Percentiles rank a stretch among this genome's conserved stretches.
Evolutionary conservation across 2,113 vertebrate genomes (phyloP).

Genomic region (Osmerus mordax): DNA sequence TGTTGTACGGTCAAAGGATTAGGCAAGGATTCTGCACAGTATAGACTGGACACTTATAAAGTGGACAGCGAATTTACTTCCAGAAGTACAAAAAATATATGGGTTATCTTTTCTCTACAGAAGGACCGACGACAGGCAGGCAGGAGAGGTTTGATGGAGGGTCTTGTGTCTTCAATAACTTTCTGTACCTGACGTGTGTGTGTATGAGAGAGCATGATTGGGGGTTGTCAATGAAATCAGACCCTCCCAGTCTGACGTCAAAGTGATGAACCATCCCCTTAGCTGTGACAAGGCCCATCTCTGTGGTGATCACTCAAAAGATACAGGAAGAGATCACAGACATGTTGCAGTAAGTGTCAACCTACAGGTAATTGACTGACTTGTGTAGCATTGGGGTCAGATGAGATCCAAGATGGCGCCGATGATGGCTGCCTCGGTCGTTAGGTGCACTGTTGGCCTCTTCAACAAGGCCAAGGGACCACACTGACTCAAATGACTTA

Average conservation of each 20-base stretch:
- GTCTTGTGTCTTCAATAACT: background rate
- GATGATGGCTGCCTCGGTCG: too few relatives aligned
- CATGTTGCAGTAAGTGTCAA: slow-evolving; percentile 27
- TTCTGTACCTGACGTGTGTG: too few relatives aligned
- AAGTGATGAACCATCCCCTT: slow-evolving; percentile 4
- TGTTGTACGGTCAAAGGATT: slow-evolving; percentile 12
- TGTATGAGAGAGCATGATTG: background rate
- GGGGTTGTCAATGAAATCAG: background rate
- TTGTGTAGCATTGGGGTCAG: background rate
- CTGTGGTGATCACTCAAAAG: slow-evolving; percentile 31
- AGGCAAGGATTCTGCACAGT: too few relatives aligned
- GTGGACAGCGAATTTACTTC: background rate
- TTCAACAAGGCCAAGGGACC: too few relatives aligned
- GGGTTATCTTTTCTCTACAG: slow-evolving; percentile 1
- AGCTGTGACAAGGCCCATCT: slow-evolving; percentile 12
- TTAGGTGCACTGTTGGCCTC: too few relatives aligned
- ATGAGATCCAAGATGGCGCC: too few relatives aligned
- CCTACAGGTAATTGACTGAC: slow-evolving; percentile 27
- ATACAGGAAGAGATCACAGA: slow-evolving; percentile 29
- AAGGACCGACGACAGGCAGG: slow-evolving; percentile 18
- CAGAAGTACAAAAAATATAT: background rate
- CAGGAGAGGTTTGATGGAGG: background rate
- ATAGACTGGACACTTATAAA: background rate
- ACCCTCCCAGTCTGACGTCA: background rate
- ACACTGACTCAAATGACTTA: too few relatives aligned